These are phyloP conservation scores for Charaxes varanes DNA, from an alignment of 1,140 invertebrate genomes.

Conservation along the genomic window DNA sequence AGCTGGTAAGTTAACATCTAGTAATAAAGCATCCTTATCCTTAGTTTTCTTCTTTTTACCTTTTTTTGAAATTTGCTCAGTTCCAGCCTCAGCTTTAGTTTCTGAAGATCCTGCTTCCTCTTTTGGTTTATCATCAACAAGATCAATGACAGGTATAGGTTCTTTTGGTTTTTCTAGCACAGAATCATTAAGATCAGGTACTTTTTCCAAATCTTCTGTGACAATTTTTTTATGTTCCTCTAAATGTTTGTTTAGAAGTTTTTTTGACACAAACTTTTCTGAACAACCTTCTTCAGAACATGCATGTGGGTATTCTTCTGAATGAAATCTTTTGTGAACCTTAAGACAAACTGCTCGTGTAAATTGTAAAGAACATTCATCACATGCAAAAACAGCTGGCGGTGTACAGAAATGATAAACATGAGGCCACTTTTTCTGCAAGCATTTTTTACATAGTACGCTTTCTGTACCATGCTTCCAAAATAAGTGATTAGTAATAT, in stretches of 20 bases:
- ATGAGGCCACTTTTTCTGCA: conserved; percentile 92
- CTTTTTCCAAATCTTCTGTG: conserved; percentile 47
- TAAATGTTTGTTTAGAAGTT: conserved; percentile 82
- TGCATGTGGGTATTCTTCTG: conserved; percentile 79
- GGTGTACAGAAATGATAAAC: conserved; percentile 92
- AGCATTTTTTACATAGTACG: conserved; percentile 86
- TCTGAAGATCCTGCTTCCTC: conserved; percentile 46
- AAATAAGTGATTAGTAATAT: conserved; percentile 90
- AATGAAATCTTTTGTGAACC: conserved; percentile 87
- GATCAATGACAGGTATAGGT: conserved; percentile 45
- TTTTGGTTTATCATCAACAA: conserved; percentile 46
- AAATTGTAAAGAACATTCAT: conserved; percentile 85
- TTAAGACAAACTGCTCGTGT: conserved; percentile 84
- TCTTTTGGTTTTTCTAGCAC: conserved; percentile 35
- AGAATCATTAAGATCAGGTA: conserved; percentile 30
- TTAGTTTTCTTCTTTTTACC: conserved; percentile 76
- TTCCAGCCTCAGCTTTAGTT: conserved; percentile 39
- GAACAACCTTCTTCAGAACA: conserved; percentile 81
- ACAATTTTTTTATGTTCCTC: conserved; percentile 59
- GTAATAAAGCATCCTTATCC: conserved; percentile 76
- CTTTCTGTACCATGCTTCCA: conserved; percentile 94
- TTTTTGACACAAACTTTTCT: conserved; percentile 87
- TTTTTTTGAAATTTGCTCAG: conserved; percentile 62
- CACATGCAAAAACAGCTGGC: conserved; percentile 83
- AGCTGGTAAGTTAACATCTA: conserved; percentile 81